Conservation (phyloP, 2,113 vertebrate genomes). For the Psilopogon haemacephalus region DNA sequence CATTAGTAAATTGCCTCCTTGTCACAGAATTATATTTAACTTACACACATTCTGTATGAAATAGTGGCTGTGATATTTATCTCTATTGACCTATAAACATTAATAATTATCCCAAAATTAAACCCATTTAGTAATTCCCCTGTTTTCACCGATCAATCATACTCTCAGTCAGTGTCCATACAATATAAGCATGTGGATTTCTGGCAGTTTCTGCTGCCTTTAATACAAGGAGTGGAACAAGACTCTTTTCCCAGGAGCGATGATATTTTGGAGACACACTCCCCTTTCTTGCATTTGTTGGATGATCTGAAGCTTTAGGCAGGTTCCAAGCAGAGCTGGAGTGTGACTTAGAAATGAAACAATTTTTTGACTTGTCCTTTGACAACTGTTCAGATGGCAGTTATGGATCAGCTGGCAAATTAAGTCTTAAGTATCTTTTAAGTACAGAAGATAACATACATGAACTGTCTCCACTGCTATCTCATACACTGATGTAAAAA, state of each 20-base stretch:
- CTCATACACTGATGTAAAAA: neutral
- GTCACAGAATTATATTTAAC: neutral
- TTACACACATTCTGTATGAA: neutral
- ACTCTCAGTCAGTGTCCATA: neutral
- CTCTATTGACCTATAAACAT: neutral
- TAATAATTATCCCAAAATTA: neutral
- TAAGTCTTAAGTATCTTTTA: neutral
- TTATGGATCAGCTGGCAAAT: neutral
- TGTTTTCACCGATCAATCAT: neutral
- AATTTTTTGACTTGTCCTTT: slow-evolving; percentile 6
- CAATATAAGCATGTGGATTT: neutral
- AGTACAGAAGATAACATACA: neutral
- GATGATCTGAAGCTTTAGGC: neutral
- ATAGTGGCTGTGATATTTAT: neutral
- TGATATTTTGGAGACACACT: neutral
- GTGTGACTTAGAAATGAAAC: neutral
- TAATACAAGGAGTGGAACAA: neutral
- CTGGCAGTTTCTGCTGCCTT: neutral
- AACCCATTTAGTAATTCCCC: neutral
- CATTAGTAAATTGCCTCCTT: neutral
- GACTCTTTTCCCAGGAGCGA: neutral
- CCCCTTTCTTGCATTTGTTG: neutral
- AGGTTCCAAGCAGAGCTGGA: neutral
- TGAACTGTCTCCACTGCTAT: neutral
- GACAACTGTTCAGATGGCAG: neutral